Percentiles rank a stretch among this genome's conserved stretches.
These are phyloP conservation scores for Prunella strophiata DNA, from an alignment of 2,797 vertebrate genomes.

Conservation along the genomic window DNA sequence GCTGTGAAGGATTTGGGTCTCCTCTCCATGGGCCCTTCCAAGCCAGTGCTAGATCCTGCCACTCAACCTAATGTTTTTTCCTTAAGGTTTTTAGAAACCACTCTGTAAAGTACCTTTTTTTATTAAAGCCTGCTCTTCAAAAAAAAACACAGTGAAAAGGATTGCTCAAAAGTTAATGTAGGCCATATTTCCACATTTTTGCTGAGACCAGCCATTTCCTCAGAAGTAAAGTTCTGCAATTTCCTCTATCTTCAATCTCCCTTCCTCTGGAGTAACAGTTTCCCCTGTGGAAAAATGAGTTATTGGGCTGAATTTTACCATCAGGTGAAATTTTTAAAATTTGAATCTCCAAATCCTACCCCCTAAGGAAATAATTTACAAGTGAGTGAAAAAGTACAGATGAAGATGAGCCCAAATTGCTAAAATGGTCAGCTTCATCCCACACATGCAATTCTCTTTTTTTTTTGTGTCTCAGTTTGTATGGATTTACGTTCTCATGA, in stretches of 20 bases:
- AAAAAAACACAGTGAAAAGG: background rate
- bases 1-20: background rate
- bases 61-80: background rate
- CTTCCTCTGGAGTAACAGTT: background rate
- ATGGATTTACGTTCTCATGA: background rate
- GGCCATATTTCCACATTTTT: slow-evolving; percentile 4
- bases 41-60: background rate
- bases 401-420: background rate
- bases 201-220: background rate
- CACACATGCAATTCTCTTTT: background rate
- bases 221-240: background rate
- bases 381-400: background rate
- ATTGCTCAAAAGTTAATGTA: background rate
- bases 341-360: background rate
- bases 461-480: background rate
- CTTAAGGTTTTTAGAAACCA: background rate
- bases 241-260: background rate
- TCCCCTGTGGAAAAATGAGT: background rate
- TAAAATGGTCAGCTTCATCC: background rate
- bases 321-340: background rate
- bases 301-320: background rate
- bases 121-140: background rate
- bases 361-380: background rate
- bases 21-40: background rate
- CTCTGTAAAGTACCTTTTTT: background rate